Percentiles rank a stretch among this genome's conserved stretches.
These are phyloP conservation scores for Masticophis lateralis DNA, from an alignment of 2,797 vertebrate genomes.

Conservation along the genomic window DNA sequence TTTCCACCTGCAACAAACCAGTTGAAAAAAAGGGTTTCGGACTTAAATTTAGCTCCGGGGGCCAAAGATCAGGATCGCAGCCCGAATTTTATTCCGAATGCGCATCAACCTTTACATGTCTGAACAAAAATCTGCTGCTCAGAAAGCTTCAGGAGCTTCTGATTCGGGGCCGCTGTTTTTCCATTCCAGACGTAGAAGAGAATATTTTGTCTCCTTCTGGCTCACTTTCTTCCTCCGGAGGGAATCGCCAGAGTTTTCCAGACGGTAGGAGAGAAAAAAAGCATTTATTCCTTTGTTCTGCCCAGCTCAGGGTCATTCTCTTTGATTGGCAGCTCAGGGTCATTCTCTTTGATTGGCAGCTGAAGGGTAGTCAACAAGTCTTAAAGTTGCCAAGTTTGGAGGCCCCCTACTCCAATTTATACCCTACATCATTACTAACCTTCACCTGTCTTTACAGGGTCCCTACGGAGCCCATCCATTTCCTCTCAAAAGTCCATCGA, in stretches of 20 bases:
- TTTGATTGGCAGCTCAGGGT: no score
- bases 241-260: constrained; percentile 73
- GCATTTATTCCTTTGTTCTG: neutral
- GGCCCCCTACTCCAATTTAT: neutral
- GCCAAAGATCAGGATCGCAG: neutral
- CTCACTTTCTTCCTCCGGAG: constrained; percentile 66
- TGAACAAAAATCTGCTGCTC: neutral
- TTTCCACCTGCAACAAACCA: neutral
- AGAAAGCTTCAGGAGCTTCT: neutral
- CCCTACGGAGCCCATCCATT: constrained; percentile 76
- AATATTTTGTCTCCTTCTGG: constrained; percentile 66
- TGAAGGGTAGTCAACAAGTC: neutral
- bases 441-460: constrained; percentile 68
- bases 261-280: constrained; percentile 72
- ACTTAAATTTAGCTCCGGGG: neutral
- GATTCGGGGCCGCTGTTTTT: neutral
- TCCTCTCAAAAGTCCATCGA: constrained; percentile 83
- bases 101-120: rapidly evolving
- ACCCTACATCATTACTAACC: neutral
- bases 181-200: constrained; percentile 73
- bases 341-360: no score
- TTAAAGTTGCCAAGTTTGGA: neutral
- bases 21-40: neutral
- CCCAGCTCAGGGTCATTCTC: neutral
- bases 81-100: neutral